Conservation (phyloP, 2,888 invertebrate genomes). For the Seira ritae region DNA sequence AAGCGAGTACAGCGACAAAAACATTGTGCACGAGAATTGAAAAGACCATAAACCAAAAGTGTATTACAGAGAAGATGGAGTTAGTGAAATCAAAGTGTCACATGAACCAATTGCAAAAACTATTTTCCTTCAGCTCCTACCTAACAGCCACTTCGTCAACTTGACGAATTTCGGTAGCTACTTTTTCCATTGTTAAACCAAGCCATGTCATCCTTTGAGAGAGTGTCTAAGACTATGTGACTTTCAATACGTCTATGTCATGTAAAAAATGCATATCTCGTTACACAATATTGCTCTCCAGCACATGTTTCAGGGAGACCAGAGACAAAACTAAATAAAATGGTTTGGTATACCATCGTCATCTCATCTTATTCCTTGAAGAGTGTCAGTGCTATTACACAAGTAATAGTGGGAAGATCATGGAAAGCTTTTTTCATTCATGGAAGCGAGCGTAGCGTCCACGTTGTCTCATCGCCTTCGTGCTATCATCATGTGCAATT, state of each 20-base stretch:
- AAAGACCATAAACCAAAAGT: conserved; percentile 54
- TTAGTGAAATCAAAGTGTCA: conserved; percentile 64
- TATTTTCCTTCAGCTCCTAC: conserved; percentile 57
- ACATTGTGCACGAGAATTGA: not conserved
- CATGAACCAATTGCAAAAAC: conserved; percentile 60
- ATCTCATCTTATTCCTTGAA: conserved; percentile 8
- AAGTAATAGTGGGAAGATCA: conserved; percentile 13
- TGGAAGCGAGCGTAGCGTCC: conserved; percentile 2
- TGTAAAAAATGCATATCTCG: not conserved
- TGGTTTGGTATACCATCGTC: not conserved
- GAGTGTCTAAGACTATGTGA: not conserved
- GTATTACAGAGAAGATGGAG: conserved; percentile 56
- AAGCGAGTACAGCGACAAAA: too few relatives aligned
- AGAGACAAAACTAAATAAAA: conserved; percentile 14
- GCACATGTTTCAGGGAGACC: conserved; percentile 27
- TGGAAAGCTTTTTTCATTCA: conserved; percentile 16
- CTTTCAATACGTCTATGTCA: not conserved
- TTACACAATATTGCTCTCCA: not conserved
- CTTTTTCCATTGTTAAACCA: conserved; percentile 5
- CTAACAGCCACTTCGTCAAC: conserved; percentile 60
- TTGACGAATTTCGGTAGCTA: conserved; percentile 33
- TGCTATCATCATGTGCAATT: conserved; percentile 19
- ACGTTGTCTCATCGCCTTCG: not conserved
- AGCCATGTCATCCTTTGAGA: not conserved
- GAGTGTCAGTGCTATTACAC: not conserved